Percentiles rank a stretch among this genome's conserved stretches.
phyloP scores from a whole-genome alignment of 2,797 vertebrate species.

The Sebastes vulpes region DNA sequence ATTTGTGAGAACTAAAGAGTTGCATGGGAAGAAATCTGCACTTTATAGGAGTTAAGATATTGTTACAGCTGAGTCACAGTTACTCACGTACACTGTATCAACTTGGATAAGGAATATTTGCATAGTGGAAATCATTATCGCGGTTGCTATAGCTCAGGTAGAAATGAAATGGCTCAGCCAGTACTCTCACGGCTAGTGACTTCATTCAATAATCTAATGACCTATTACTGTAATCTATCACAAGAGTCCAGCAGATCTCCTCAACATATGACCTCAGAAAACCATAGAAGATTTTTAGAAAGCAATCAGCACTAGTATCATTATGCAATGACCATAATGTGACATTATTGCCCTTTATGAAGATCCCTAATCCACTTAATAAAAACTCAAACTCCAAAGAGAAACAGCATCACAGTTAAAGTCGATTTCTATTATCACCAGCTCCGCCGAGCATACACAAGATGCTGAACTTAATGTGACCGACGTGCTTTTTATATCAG shows the following conservation, averaged over 20 bases:
- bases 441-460: background rate
- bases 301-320: background rate
- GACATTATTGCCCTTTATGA: constrained; percentile 21
- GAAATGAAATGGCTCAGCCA: constrained; percentile 19
- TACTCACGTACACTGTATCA: constrained; percentile 21
- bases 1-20: constrained; percentile 33
- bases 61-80: constrained; percentile 47
- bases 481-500: background rate
- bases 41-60: constrained; percentile 19
- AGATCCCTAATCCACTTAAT: constrained; percentile 14
- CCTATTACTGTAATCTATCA: constrained; percentile 1
- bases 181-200: background rate
- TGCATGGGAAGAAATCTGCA: constrained; percentile 22
- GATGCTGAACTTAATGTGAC: background rate
- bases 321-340: constrained; percentile 12
- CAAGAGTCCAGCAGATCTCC: background rate
- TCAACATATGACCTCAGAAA: constrained; percentile 13
- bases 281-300: background rate
- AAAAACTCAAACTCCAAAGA: background rate
- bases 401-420: background rate
- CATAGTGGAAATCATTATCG: constrained; percentile 37
- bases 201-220: constrained; percentile 36
- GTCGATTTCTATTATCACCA: constrained; percentile 5
- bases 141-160: background rate
- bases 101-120: constrained; percentile 49